Evolutionary conservation across 2,113 vertebrate genomes (phyloP).

Genomic region (Connochaetes taurinus): DNA sequence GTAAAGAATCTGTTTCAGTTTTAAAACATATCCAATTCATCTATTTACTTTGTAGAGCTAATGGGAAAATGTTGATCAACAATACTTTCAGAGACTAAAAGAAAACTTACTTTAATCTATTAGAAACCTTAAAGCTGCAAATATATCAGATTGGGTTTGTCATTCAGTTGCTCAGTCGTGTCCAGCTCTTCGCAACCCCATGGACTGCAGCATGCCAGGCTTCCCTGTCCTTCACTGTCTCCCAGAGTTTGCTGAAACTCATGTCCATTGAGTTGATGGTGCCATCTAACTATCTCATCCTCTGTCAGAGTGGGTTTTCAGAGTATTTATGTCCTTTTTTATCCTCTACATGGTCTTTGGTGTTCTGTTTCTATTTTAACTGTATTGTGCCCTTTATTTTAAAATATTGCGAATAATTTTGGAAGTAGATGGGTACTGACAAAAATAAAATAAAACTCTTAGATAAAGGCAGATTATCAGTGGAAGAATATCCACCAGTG

Average conservation of each 20-base stretch:
- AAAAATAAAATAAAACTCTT: not conserved
- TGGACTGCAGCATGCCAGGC: not conserved
- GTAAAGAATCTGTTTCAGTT: not conserved
- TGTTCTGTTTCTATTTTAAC: not conserved
- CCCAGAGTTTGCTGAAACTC: not conserved
- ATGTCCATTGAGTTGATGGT: not conserved
- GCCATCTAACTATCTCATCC: not conserved
- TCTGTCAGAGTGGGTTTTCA: not conserved
- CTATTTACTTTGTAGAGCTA: not conserved
- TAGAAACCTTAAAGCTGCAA: not conserved
- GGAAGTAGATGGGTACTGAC: not conserved
- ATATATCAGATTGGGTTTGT: not conserved
- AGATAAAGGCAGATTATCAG: not conserved
- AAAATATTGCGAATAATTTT: slow-evolving; percentile 26
- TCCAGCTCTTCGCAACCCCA: not conserved
- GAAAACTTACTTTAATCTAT: not conserved
- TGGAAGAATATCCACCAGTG: not conserved
- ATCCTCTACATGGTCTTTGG: not conserved
- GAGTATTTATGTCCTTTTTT: not conserved
- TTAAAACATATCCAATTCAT: not conserved
- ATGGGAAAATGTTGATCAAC: not conserved
- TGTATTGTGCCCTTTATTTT: not conserved
- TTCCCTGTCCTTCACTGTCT: not conserved
- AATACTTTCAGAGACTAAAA: not conserved
- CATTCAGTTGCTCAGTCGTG: rapidly evolving